A percentile compares a stretch with the other conserved stretches of the same genome.
Evolutionary conservation across 2,113 vertebrate species (phyloP).

Genomic region (rat (Rattus norvegicus)): DNA sequence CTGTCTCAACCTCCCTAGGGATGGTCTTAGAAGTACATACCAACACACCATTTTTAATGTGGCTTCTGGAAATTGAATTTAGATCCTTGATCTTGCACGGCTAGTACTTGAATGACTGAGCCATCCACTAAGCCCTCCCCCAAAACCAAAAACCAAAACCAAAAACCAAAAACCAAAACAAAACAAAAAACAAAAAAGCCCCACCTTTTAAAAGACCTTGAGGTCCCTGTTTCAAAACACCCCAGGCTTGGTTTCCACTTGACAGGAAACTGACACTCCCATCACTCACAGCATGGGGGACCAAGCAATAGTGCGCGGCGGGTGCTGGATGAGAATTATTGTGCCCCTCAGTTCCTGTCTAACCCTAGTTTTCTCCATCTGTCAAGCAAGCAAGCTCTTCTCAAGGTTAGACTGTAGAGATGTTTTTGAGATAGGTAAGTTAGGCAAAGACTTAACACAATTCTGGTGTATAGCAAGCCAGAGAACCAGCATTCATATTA

Average conservation of each 20-base stretch:
- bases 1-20: neutral
- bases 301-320: neutral
- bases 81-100: neutral
- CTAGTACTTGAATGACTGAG: neutral
- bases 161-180: too few species aligned
- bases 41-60: neutral
- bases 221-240: neutral
- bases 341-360: too few species aligned
- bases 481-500: neutral
- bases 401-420: neutral
- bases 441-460: neutral
- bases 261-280: neutral
- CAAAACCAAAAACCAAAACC: neutral
- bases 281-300: fast-evolving
- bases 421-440: neutral
- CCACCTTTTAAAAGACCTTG: neutral
- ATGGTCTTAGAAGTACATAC: neutral
- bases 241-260: neutral
- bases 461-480: neutral
- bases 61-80: neutral
- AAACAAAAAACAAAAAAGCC: too few species aligned
- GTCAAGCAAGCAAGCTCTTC: neutral
- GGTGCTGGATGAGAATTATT: neutral
- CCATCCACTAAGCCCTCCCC: too few species aligned
- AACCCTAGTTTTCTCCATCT: neutral